Evolutionary conservation across 2,113 vertebrate genomes (phyloP).

Genomic region (Sander lucioperca): DNA sequence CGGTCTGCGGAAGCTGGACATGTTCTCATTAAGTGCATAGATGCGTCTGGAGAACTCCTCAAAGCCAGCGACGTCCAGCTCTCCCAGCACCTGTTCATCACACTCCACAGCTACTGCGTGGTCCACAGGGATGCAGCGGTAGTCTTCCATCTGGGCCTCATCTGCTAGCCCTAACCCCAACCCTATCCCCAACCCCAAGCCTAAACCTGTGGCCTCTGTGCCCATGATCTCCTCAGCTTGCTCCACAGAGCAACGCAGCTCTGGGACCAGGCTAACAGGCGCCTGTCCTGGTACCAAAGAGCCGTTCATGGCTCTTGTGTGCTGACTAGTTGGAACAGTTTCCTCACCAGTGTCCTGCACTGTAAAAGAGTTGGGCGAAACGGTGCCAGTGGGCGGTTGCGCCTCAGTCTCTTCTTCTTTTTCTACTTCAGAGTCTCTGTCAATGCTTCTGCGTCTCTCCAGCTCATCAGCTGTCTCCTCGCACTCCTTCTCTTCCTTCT

Average conservation of each 20-base stretch:
- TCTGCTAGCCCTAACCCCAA: slow-evolving; percentile 67
- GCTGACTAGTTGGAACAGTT: slow-evolving; percentile 37
- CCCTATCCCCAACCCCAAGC: slow-evolving; percentile 65
- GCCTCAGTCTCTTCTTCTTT: slow-evolving; percentile 40
- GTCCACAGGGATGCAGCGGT: slow-evolving; percentile 94
- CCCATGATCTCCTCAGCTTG: slow-evolving; percentile 97
- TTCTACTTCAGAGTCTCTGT: slow-evolving; percentile 16
- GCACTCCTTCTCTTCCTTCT: slow-evolving; percentile 39
- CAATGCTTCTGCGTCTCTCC: slow-evolving; percentile 59
- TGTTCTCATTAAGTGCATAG: slow-evolving; percentile 94
- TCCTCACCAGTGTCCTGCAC: slow-evolving; percentile 56
- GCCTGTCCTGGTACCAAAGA: slow-evolving; percentile 73
- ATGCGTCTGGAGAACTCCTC: slow-evolving; percentile 98
- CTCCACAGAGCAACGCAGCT: slow-evolving; percentile 91
- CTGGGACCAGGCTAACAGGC: slow-evolving; percentile 38
- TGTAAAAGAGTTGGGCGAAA: slow-evolving; percentile 19
- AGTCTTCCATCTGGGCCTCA: slow-evolving; percentile 88
- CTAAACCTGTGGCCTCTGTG: slow-evolving; percentile 90
- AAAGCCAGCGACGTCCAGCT: slow-evolving; percentile 87
- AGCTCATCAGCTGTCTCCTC: slow-evolving; percentile 8
- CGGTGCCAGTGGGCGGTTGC: slow-evolving; percentile 24
- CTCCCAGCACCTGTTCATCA: slow-evolving; percentile 96
- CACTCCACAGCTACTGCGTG: slow-evolving; percentile 95
- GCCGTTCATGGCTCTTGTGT: slow-evolving; percentile 81
- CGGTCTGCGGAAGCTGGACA: slow-evolving; percentile 94